A percentile compares a stretch with the other conserved stretches of the same genome.
Evolutionary conservation across 2,888 invertebrate species (phyloP).

Genomic region (Athetis lepigone): DNA sequence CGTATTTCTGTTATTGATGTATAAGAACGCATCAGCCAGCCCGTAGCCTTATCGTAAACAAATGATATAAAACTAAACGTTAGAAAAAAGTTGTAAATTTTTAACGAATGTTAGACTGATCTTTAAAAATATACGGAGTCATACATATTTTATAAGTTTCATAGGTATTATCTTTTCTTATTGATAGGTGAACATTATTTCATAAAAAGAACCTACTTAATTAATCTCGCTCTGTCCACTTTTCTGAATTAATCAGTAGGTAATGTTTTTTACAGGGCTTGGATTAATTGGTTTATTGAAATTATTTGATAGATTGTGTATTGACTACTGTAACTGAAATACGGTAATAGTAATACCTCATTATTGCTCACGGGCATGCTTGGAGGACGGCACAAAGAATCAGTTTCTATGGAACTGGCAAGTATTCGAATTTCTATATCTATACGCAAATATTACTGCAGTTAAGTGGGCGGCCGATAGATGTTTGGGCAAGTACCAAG

Average conservation of each 20-base stretch:
- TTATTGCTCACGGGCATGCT: constrained; percentile 78
- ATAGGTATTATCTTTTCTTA: constrained; percentile 79
- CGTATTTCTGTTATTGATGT: constrained; percentile 62
- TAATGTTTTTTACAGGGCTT: constrained; percentile 83
- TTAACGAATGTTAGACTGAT: constrained; percentile 91
- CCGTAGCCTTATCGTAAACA: constrained; percentile 80
- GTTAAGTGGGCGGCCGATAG: too few species aligned
- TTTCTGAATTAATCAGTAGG: constrained; percentile 75
- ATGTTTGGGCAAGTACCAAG: too few species aligned
- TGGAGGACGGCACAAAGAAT: constrained; percentile 54
- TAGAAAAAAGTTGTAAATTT: constrained; percentile 79
- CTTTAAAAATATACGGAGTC: constrained; percentile 87
- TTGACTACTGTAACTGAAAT: constrained; percentile 68
- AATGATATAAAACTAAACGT: constrained; percentile 73
- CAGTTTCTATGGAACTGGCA: constrained; percentile 48
- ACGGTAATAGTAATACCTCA: constrained; percentile 62
- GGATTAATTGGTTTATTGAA: constrained; percentile 69
- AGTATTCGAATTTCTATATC: not conserved
- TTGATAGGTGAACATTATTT: constrained; percentile 73
- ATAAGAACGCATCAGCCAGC: constrained; percentile 58
- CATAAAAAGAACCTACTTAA: constrained; percentile 52
- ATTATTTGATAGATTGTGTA: constrained; percentile 66
- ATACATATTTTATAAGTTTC: constrained; percentile 81
- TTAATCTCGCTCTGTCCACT: constrained; percentile 84
- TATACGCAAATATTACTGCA: too few species aligned